Conservation (phyloP, 2,113 vertebrate species). For the Centropristis striata region DNA sequence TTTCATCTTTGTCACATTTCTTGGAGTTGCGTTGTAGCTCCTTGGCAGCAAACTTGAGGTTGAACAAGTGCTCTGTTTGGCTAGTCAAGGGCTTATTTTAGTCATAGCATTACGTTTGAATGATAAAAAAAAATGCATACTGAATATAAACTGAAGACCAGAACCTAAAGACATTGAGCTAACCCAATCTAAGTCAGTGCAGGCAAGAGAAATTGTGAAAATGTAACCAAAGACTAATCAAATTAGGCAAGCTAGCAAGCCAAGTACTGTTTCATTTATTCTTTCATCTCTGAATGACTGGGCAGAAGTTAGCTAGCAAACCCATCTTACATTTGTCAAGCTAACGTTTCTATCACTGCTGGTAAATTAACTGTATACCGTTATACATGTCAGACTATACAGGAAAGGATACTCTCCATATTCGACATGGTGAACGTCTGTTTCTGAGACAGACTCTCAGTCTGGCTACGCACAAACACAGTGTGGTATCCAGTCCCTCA, state of each 20-base stretch:
- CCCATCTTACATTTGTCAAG: not conserved
- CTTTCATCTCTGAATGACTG: not conserved
- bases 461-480: not conserved
- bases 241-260: not conserved
- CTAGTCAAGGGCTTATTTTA: constrained; percentile 54
- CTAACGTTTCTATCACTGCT: constrained; percentile 6
- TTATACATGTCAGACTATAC: not conserved
- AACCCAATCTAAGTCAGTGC: not conserved
- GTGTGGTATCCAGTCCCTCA: not conserved
- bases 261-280: not conserved
- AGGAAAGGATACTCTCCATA: constrained; percentile 85
- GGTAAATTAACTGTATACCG: not conserved
- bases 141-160: constrained; percentile 5
- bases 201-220: not conserved
- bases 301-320: constrained; percentile 29
- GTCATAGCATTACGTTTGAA: not conserved
- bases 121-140: not conserved
- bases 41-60: constrained; percentile 91
- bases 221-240: not conserved
- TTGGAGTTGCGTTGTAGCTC: constrained; percentile 90
- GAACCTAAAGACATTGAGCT: not conserved
- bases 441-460: not conserved
- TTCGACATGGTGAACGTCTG: constrained; percentile 67
- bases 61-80: constrained; percentile 88
- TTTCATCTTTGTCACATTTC: constrained; percentile 92